These are phyloP conservation scores for Melanocharis versteri DNA, from an alignment of 2,113 vertebrate species.

Conservation along the genomic window DNA sequence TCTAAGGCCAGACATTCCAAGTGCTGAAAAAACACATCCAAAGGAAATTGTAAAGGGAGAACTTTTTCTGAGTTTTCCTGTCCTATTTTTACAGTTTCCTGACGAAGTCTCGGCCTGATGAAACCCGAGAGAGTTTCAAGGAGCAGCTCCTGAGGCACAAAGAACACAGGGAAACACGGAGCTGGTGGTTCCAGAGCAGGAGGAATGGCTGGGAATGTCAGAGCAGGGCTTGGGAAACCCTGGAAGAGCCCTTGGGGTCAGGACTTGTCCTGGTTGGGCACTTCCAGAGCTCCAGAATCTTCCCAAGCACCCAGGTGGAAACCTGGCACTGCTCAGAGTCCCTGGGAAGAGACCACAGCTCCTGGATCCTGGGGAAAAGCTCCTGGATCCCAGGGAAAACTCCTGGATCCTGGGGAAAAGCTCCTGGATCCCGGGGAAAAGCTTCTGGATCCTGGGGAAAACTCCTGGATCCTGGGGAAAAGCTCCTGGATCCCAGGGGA, in stretches of 20 bases:
- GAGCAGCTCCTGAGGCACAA: not conserved
- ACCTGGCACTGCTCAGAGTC: not conserved
- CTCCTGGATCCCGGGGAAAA: not conserved
- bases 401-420: not conserved
- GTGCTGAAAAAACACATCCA: conserved; percentile 40
- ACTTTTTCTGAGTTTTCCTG: conserved; percentile 37
- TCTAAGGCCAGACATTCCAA: conserved; percentile 49
- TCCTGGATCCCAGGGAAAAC: no score
- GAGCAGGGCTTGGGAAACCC: not conserved
- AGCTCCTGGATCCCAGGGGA: not conserved
- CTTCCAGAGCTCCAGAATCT: not conserved
- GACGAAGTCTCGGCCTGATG: not conserved
- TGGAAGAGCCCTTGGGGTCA: not conserved
- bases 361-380: not conserved
- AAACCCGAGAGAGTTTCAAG: not conserved
- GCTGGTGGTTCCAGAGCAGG: not conserved
- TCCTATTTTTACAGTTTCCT: conserved; percentile 56
- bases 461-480: not conserved
- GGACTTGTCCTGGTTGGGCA: not conserved
- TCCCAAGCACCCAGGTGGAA: not conserved
- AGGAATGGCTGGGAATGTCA: not conserved
- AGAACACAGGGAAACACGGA: not conserved
- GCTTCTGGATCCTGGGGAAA: not conserved
- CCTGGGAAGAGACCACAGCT: not conserved
- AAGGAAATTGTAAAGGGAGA: conserved; percentile 36